A percentile compares a stretch with the other conserved stretches of the same genome.
Evolutionary conservation across 2,113 vertebrate genomes (phyloP).

Genomic region (Trematomus loennbergii): DNA sequence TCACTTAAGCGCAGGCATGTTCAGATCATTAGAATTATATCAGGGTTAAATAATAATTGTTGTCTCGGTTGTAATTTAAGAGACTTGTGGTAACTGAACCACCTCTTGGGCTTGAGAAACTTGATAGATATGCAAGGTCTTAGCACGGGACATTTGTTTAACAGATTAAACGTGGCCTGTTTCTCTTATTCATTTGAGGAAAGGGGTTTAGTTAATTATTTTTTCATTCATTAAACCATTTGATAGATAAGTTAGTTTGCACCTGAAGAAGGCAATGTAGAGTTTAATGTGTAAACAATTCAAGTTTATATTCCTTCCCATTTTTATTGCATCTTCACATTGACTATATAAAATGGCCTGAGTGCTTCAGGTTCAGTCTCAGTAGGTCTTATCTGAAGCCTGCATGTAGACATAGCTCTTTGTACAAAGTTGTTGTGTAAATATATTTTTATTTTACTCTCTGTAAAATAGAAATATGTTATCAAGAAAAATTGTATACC

Average conservation of each 20-base stretch:
- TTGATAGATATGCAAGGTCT: neutral
- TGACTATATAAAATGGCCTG: slow-evolving; percentile 21
- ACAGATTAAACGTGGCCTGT: neutral
- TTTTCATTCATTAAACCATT: no score
- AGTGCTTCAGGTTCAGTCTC: slow-evolving; percentile 43
- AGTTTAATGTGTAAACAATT: neutral
- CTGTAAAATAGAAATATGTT: slow-evolving; percentile 96
- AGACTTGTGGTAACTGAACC: neutral
- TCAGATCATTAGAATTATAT: neutral
- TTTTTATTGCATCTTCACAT: slow-evolving; percentile 28
- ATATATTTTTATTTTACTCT: slow-evolving; percentile 95
- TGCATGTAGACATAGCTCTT: slow-evolving; percentile 92
- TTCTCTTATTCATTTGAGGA: neutral
- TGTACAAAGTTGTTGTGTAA: slow-evolving; percentile 84
- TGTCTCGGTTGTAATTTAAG: neutral
- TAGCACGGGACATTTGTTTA: no score
- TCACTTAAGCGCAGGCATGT: neutral
- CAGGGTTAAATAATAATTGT: neutral
- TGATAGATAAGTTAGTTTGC: neutral
- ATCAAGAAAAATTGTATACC: slow-evolving; percentile 91
- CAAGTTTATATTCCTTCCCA: slow-evolving; percentile 1
- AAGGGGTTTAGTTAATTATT: neutral
- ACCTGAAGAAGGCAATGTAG: neutral
- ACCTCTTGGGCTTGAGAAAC: slow-evolving; percentile 9
- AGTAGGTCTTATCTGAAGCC: slow-evolving; percentile 76